Conservation (phyloP, 1,140 invertebrate species). For the Leptopilina boulardi region DNA sequence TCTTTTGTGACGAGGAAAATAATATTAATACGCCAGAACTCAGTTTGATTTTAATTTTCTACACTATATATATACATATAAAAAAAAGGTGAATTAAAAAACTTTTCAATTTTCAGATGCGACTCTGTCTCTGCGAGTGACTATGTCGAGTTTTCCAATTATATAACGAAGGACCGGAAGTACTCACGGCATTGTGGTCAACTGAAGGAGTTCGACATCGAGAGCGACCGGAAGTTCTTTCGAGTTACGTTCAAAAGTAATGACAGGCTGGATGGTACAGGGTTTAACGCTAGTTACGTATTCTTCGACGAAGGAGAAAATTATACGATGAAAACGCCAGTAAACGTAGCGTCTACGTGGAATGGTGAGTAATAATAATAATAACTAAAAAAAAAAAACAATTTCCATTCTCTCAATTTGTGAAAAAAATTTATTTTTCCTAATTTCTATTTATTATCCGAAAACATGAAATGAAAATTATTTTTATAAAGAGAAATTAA, state of each 20-base stretch:
- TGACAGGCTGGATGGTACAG: conserved; percentile 92
- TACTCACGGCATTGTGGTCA: conserved; percentile 91
- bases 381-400: neutral
- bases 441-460: no score
- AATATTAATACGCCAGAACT: neutral
- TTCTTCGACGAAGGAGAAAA: conserved; percentile 79
- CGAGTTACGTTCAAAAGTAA: conserved; percentile 96
- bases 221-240: conserved; percentile 94
- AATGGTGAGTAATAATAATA: conserved; percentile 66
- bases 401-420: neutral
- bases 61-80: neutral
- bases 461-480: no score
- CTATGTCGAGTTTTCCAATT: conserved; percentile 96
- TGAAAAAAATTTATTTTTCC: no score
- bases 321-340: conserved; percentile 69
- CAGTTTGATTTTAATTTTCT: no score
- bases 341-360: conserved; percentile 62
- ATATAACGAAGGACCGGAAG: conserved; percentile 89
- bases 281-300: conserved; percentile 93
- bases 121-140: conserved; percentile 91
- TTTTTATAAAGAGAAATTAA: no score
- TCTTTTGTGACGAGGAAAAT: no score
- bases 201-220: conserved; percentile 85
- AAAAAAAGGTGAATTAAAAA: conserved; percentile 7
- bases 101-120: conserved; percentile 80